phyloP scores from a whole-genome alignment of 2,797 vertebrate genomes.

The Pyrocephalus nanus region DNA sequence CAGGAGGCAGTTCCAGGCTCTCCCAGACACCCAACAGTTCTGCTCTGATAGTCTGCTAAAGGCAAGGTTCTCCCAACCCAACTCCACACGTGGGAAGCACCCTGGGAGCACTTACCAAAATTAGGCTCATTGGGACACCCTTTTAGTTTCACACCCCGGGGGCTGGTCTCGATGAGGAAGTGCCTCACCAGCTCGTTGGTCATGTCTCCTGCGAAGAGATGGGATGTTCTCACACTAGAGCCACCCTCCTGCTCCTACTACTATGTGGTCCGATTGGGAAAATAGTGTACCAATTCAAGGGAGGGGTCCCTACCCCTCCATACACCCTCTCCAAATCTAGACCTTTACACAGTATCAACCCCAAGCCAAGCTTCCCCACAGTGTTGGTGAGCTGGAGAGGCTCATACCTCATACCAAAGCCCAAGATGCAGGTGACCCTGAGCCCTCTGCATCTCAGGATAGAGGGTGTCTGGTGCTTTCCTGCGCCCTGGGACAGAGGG shows the following conservation, averaged over 20 bases:
- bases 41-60: background rate
- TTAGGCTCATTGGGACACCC: slow-evolving; percentile 97
- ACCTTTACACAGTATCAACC: background rate
- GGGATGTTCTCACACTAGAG: background rate
- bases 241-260: background rate
- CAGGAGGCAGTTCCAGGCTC: background rate
- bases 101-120: slow-evolving; percentile 85
- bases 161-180: slow-evolving; percentile 97
- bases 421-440: background rate
- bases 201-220: slow-evolving; percentile 81
- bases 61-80: background rate
- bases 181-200: slow-evolving; percentile 95
- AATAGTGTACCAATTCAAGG: background rate
- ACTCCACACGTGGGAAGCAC: accelerated
- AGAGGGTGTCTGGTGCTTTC: background rate
- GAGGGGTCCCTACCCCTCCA: background rate
- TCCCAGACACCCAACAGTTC: background rate
- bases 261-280: background rate
- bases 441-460: background rate
- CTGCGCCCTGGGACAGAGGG: background rate
- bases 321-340: background rate
- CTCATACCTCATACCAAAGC: background rate
- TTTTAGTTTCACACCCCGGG: slow-evolving; percentile 97
- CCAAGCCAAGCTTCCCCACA: background rate
- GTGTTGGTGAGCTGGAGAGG: background rate